phyloP scores from a whole-genome alignment of 53 echinoderm and acorn worm species.

The Holothuria scabra region DNA sequence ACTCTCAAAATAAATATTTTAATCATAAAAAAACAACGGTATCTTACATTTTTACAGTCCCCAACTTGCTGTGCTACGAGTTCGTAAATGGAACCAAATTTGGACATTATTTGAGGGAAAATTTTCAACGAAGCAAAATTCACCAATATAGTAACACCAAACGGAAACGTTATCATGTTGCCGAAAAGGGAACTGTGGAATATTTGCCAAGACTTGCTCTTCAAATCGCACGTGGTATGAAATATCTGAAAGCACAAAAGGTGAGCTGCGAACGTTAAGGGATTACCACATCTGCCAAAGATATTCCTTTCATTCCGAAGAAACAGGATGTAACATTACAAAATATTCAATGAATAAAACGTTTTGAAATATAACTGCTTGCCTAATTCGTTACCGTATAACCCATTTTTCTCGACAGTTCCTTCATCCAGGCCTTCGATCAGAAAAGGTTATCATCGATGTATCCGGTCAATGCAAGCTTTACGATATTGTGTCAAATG shows the following conservation, averaged over 20 bases:
- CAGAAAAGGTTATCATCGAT: slow-evolving; percentile 3
- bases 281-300: not conserved
- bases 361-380: too few relatives aligned
- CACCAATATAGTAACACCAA: slow-evolving; percentile 9
- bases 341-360: not conserved
- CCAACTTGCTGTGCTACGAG: not conserved
- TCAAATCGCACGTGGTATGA: not conserved
- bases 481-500: slow-evolving; percentile 7
- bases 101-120: not conserved
- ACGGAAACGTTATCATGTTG: slow-evolving; percentile 10
- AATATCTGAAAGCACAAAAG: not conserved
- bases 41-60: not conserved
- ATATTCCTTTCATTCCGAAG: not conserved
- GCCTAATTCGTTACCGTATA: not conserved
- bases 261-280: not conserved
- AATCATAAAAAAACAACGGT: too few relatives aligned
- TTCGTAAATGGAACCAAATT: not conserved
- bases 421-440: not conserved
- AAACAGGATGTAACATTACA: not conserved
- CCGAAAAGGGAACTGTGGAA: not conserved
- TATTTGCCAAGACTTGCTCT: not conserved
- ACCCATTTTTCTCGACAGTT: not conserved
- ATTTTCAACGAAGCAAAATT: not conserved
- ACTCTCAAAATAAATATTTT: too few relatives aligned
- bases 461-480: not conserved